phyloP scores from a whole-genome alignment of 1,140 invertebrate species.

The Heliconius hermathena region DNA sequence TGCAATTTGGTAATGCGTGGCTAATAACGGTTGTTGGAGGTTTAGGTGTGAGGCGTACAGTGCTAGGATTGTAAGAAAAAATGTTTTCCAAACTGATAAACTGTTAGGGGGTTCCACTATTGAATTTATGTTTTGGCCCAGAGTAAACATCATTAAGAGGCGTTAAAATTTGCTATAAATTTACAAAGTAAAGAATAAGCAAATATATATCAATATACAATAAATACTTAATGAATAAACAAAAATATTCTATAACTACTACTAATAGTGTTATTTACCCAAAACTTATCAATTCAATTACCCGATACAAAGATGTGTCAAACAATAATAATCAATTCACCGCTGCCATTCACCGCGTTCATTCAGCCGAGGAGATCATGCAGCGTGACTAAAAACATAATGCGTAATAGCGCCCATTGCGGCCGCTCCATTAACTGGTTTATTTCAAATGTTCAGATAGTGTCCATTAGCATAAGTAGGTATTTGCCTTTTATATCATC shows the following conservation, averaged over 20 bases:
- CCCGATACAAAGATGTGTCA: constrained; percentile 37
- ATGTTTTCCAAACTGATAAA: no score
- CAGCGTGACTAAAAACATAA: constrained; percentile 40
- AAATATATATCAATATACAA: no score
- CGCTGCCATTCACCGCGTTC: constrained; percentile 23
- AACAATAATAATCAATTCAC: constrained; percentile 40
- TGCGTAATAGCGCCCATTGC: constrained; percentile 31
- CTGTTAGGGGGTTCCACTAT: no score
- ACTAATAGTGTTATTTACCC: background rate
- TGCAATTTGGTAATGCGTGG: no score
- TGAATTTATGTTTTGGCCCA: no score
- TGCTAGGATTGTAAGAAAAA: no score
- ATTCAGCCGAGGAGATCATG: constrained; percentile 32
- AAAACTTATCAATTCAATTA: constrained; percentile 24
- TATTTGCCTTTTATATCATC: constrained; percentile 3
- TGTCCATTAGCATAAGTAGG: constrained; percentile 11
- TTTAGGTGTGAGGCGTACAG: no score
- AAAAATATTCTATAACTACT: background rate
- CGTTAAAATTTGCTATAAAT: no score
- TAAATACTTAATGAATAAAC: no score
- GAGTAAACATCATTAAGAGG: no score
- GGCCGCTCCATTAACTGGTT: constrained; percentile 25
- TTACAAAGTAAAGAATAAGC: no score
- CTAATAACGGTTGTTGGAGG: no score
- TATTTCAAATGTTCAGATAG: constrained; percentile 25